These are phyloP conservation scores for Erebia palarica DNA, from an alignment of 2,888 invertebrate species.

Conservation along the genomic window DNA sequence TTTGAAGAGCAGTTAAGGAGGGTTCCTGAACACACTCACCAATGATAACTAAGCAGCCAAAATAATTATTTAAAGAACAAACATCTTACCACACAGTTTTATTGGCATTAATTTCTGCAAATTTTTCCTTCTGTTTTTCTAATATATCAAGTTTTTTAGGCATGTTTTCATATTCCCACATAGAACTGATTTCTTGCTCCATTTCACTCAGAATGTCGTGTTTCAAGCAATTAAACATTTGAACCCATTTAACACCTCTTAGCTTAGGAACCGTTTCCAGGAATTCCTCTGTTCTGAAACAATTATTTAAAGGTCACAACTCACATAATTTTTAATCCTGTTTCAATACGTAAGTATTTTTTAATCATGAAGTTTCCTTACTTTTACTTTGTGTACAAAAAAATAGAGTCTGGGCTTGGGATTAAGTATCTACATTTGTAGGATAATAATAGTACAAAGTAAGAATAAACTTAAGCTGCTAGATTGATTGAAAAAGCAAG, in stretches of 20 bases:
- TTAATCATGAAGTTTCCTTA: too few relatives aligned
- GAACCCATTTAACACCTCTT: constrained; percentile 71
- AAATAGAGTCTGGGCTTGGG: too few relatives aligned
- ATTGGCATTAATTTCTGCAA: constrained; percentile 54
- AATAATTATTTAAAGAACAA: not conserved
- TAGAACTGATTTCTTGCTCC: constrained; percentile 66
- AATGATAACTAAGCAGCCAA: not conserved
- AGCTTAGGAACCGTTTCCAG: constrained; percentile 70
- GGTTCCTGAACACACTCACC: too few relatives aligned
- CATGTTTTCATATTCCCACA: constrained; percentile 77
- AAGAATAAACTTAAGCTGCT: not conserved
- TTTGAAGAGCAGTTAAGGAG: too few relatives aligned
- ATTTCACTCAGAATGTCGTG: constrained; percentile 69
- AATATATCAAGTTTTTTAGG: constrained; percentile 63
- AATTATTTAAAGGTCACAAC: constrained; percentile 6
- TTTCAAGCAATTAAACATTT: constrained; percentile 71
- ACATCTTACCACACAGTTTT: constrained; percentile 56
- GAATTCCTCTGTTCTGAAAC: constrained; percentile 72
- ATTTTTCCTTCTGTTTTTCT: constrained; percentile 71
- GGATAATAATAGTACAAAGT: too few relatives aligned
- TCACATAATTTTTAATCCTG: too few relatives aligned
- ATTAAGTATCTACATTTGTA: too few relatives aligned
- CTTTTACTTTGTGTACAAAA: too few relatives aligned
- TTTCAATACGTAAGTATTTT: too few relatives aligned
- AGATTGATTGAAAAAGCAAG: not conserved